Evolutionary conservation across 1,140 invertebrate genomes (phyloP), one percentile per base, ranked within the genome.

Genomic region (Theocolax elegans): DNA sequence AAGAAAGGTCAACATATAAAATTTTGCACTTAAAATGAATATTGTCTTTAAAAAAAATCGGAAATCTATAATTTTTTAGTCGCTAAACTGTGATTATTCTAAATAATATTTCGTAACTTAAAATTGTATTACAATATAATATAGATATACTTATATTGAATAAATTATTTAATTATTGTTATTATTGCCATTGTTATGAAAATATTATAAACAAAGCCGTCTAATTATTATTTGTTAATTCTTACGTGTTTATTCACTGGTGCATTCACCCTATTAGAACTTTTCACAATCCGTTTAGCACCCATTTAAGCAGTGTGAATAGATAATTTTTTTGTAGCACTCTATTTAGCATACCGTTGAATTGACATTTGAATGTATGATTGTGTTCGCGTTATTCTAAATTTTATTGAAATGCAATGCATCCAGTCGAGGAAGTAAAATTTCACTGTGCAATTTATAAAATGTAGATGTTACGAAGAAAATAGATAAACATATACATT

Each of bases 171-270:
- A n/a, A n/a, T n/a, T n/a, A n/a, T n/a, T n/a, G n/a, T n/a, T n/a
- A n/a, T n/a, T n/a, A n/a, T n/a, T n/a, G n/a, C n/a, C n/a, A n/a
- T n/a, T n/a, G n/a, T n/a, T n/a, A n/a, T n/a, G n/a, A n/a, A n/a
- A n/a, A n/a, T n/a, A n/a, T n/a, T n/a, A n/a, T n/a, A n/a, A n/a
- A n/a, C n/a, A n/a, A n/a, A n/a, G n/a, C n/a, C n/a, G n/a, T n/a
- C n/a, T n/a, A n/a, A n/a, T n/a, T n/a, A n/a, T n/a, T n/a, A n/a
- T n/a, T n/a, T n/a, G n/a, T n/a, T n/a, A 15, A 65, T 48, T 27
- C 54, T 58, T 46, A 58, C 44, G 40, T 67, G 64, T 58, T 56
- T 21, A 58, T 67, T 44, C 58, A 67, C 49, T 21, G 63, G 51
- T 42, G 25, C 48, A 42, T 66, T 66, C 49, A 66, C 51, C 40